phyloP scores from a whole-genome alignment of 2,113 vertebrate genomes.

The Gracilinanus agilis region DNA sequence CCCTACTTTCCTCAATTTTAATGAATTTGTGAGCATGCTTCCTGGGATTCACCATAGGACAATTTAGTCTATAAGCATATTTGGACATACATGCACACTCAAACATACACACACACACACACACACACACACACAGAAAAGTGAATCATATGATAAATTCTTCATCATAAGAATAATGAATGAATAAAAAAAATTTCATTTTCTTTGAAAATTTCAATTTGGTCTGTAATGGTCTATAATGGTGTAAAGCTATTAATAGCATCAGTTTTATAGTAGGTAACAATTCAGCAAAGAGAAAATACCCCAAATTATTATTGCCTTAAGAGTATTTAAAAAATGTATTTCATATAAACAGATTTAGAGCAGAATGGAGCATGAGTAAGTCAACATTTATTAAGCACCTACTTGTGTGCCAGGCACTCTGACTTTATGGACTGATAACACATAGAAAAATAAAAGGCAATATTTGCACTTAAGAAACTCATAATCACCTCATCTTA shows the following conservation, averaged over 20 bases:
- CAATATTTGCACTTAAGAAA: background rate
- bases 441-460: background rate
- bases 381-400: background rate
- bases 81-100: background rate
- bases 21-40: background rate
- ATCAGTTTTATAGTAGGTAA: conserved; percentile 31
- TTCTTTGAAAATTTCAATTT: conserved; percentile 46
- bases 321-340: background rate
- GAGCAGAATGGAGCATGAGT: background rate
- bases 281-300: conserved; percentile 40
- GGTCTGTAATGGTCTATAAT: conserved; percentile 14
- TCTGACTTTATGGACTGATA: background rate
- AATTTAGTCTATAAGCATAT: background rate
- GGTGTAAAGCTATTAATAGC: conserved; percentile 47
- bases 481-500: background rate
- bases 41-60: background rate
- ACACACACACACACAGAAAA: conserved; percentile 32
- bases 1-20: background rate
- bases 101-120: background rate
- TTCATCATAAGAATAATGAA: conserved; percentile 61
- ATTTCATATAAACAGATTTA: background rate
- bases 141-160: conserved; percentile 61
- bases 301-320: background rate
- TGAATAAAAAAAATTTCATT: conserved; percentile 46
- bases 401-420: background rate